A percentile compares a stretch with the other conserved stretches of the same genome.
Conservation (phyloP, 2,888 invertebrate species). For the Drosophila phalerata region DNA sequence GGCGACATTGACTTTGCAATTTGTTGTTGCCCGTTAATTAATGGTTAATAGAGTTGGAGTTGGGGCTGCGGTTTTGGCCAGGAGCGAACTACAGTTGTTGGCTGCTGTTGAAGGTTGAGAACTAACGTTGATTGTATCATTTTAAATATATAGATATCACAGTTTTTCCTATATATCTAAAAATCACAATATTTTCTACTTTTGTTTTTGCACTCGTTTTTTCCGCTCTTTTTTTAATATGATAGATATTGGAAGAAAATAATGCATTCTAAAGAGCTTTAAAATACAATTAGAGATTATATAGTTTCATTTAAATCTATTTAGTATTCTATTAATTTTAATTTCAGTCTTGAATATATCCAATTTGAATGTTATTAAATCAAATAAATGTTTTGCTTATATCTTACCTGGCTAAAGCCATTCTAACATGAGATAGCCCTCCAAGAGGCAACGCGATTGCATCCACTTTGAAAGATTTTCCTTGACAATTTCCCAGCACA, state of each 20-base stretch:
- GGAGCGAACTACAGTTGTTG: background rate
- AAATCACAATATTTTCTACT: background rate
- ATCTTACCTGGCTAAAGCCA: constrained; percentile 89
- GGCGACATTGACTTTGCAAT: constrained; percentile 64
- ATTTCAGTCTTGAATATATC: too few species aligned
- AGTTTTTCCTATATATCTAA: background rate
- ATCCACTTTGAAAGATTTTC: constrained; percentile 86
- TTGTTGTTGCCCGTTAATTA: constrained; percentile 39
- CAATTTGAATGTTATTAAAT: too few species aligned
- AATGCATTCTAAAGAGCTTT: background rate
- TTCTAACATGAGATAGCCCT: constrained; percentile 89
- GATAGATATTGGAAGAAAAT: background rate
- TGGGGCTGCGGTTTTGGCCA: constrained; percentile 13
- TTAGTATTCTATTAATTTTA: too few species aligned
- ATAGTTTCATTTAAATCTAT: too few species aligned
- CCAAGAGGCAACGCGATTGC: constrained; percentile 87
- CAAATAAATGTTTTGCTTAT: background rate
- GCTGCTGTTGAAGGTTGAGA: constrained; percentile 6
- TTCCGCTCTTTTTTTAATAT: background rate
- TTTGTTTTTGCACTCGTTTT: too few species aligned
- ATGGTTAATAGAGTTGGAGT: constrained; percentile 17
- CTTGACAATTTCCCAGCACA: constrained; percentile 40
- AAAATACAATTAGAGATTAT: background rate
- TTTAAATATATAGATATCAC: background rate
- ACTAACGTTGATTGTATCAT: background rate